A percentile compares a stretch with the other conserved stretches of the same genome.
phyloP scores from a whole-genome alignment of 2,113 vertebrate genomes.

The Thinocorus orbignyianus region DNA sequence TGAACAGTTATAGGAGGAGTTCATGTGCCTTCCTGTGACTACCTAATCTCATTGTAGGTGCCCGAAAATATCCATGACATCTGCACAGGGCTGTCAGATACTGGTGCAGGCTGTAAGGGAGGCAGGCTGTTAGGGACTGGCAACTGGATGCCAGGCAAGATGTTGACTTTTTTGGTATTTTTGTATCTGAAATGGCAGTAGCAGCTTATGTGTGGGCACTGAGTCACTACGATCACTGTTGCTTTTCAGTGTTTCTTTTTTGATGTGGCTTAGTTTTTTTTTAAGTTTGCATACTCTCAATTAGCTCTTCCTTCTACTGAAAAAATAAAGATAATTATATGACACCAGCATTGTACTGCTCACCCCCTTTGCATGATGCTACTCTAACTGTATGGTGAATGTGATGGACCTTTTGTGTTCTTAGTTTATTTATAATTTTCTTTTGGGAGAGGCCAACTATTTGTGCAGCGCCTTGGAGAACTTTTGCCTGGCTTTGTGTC shows the following conservation, averaged over 20 bases:
- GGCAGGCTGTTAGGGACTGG: not conserved
- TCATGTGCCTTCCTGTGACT: not conserved
- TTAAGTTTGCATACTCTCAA: not conserved
- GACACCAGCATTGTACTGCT: not conserved
- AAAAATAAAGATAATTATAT: not conserved
- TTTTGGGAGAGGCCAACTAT: not conserved
- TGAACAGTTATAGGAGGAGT: not conserved
- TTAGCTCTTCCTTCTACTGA: not conserved
- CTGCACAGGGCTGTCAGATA: not conserved
- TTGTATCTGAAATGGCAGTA: not conserved
- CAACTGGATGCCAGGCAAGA: not conserved
- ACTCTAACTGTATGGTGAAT: rapidly evolving
- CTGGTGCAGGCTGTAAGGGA: rapidly evolving
- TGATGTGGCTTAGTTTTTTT: not conserved
- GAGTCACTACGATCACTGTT: not conserved
- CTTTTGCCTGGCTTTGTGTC: not conserved
- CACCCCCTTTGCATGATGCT: not conserved
- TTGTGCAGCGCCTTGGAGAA: not conserved
- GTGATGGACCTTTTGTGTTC: not conserved
- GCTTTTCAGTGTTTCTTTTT: not conserved
- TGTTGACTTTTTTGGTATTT: not conserved
- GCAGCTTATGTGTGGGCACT: not conserved
- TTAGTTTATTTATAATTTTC: not conserved
- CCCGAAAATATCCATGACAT: rapidly evolving
- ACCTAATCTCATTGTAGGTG: not conserved